Conservation (phyloP, 1,140 invertebrate genomes). For the Drosophila repleta region DNA sequence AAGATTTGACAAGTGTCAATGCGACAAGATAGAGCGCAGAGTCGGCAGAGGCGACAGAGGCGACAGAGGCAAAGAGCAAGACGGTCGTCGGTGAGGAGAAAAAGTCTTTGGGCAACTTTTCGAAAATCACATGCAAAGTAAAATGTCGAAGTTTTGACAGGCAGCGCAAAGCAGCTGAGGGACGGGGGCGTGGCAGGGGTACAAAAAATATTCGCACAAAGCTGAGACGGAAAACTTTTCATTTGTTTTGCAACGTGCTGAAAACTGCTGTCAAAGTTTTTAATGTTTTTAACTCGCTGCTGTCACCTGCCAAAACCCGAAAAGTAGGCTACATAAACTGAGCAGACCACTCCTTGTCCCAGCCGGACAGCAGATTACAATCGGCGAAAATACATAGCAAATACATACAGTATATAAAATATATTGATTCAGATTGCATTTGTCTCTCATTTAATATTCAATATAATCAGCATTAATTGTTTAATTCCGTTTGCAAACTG, state of each 20-base stretch:
- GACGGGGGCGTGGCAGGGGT: neutral
- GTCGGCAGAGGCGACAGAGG: neutral
- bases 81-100: neutral
- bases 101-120: slow-evolving; percentile 28
- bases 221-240: slow-evolving; percentile 66
- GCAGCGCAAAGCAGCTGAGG: neutral
- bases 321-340: slow-evolving; percentile 44
- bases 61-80: neutral
- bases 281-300: slow-evolving; percentile 74
- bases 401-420: too few species aligned
- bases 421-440: too few species aligned
- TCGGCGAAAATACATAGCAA: neutral
- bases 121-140: slow-evolving; percentile 37
- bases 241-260: slow-evolving; percentile 69
- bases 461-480: too few species aligned
- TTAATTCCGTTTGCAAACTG: too few species aligned
- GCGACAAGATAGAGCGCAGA: slow-evolving; percentile 55
- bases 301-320: slow-evolving; percentile 58
- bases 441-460: too few species aligned
- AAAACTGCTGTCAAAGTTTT: slow-evolving; percentile 76
- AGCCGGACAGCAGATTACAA: slow-evolving; percentile 6
- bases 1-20: slow-evolving; percentile 78
- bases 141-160: slow-evolving; percentile 49
- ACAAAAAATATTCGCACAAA: slow-evolving; percentile 62
- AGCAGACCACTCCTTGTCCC: slow-evolving; percentile 13